Evolutionary conservation across 2,888 invertebrate genomes (phyloP).

Genomic region (Scaptomyza tumidula): DNA sequence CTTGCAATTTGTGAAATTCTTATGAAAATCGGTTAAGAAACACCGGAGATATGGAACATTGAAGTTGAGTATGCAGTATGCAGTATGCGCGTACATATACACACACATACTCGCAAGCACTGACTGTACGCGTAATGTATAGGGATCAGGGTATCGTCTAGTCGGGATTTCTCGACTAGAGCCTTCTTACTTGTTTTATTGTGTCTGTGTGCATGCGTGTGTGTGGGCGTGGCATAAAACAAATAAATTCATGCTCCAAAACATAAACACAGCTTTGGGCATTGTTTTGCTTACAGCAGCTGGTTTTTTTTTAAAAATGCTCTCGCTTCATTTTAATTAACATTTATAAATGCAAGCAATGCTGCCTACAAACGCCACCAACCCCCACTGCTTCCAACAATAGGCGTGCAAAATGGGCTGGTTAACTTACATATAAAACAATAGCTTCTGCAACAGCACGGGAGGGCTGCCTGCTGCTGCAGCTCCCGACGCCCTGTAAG

Average conservation of each 20-base stretch:
- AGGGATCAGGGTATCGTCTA: too few relatives aligned
- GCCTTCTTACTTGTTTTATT: too few relatives aligned
- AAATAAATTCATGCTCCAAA: slow-evolving; percentile 37
- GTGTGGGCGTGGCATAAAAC: slow-evolving; percentile 14
- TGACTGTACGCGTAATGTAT: too few relatives aligned
- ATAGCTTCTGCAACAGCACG: neutral
- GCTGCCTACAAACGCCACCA: neutral
- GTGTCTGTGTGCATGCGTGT: slow-evolving; percentile 7
- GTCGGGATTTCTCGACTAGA: too few relatives aligned
- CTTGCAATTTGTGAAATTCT: too few relatives aligned
- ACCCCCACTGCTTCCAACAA: neutral
- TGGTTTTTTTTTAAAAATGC: slow-evolving; percentile 4
- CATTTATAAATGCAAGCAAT: slow-evolving; percentile 39
- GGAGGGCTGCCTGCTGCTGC: neutral
- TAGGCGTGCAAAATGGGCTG: neutral
- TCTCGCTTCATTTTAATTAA: slow-evolving; percentile 59
- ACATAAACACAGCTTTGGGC: slow-evolving; percentile 37
- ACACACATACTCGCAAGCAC: too few relatives aligned
- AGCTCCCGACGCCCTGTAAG: neutral
- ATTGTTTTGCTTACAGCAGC: neutral
- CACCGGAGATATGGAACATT: too few relatives aligned
- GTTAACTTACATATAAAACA: slow-evolving; percentile 1
- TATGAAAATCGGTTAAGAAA: too few relatives aligned
- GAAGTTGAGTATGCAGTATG: too few relatives aligned
- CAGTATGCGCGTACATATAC: too few relatives aligned